Base-by-base conservation (phyloP, 35 echinoderm and acorn worm species). In the Hemicentrotus pulcherrimus region DNA sequence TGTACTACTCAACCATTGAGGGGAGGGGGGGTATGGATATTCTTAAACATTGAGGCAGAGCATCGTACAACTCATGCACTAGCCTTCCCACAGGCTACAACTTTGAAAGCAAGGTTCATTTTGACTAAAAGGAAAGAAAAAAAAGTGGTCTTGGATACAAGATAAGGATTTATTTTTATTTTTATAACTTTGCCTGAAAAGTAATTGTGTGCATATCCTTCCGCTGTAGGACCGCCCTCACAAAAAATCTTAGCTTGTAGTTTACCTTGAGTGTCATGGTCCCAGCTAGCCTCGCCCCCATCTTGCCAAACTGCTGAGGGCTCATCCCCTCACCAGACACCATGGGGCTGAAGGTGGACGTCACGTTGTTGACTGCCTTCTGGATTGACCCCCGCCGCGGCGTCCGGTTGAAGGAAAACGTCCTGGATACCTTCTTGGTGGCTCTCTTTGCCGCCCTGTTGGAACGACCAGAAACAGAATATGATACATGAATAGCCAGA, bases 381-480 rank as follows among this genome's bases (percentile, higher is more conserved):
- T 96, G 96, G 31, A 99, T 46, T 15, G 96, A 96, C 65, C 35
- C 35, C 31, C 92, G 52, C 30, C 96, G 94, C 31, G 97, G 98
- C 16, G 98, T 98, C 94, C 96, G 97, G 91, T 99, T 99, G 91
- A 97, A 99, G 91, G 98, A 99, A 92, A 99, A 99, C 2, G 97
- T 98, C 71, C 98, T 96, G 14, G 97, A 96, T 14, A 99, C 98
- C 48, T 99, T 99, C 86, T 96, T 97, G 32, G 98, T 97, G 30
- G 98, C 98, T 91, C 96, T 97, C 90, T 95, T 98, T 35, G 98
- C 98, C 28, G 86, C 96, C 88, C 98, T 99, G 91, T 50, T 33
- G 32, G 46, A 91, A 91, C 0, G 24, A 93, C 47, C 10, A 48
- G n/a, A 33, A 11, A 28, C 3, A 45, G 32, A 90, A 90, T 90